Base-by-base conservation (phyloP, 2,113 vertebrate species). In the Otolemur garnettii region DNA sequence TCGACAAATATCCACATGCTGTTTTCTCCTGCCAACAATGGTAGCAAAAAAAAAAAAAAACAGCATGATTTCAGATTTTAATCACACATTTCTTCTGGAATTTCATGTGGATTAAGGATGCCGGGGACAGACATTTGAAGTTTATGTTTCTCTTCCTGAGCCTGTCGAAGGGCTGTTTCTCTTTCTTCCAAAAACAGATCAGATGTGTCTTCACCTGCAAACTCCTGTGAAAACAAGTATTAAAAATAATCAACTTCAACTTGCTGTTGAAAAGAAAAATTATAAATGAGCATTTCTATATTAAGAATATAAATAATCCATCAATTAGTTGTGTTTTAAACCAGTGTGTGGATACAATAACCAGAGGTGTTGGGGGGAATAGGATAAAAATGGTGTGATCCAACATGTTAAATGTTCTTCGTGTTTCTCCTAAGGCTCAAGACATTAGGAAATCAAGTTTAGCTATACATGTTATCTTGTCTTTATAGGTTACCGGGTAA, bases 31-130 rank as follows among this genome's bases (percentile, higher is more conserved):
- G 98, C 97, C 96, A 98, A 98, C 98, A 98, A 98, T 97, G 97
- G 97, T 98, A 98, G 98, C 97, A 98, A 98, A 98, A 98, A 97
- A 97, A 98, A 97, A 97, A 98, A 97, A 98, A 97, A 98, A n/a
- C 98, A 96, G 97, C 97, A 96, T 96, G 97, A 98, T 98, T 98
- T 98, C 98, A 96, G 94, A 90, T 92, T 98, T 99, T 99, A 99
- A 99, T 99, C 99, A 69, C 99, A 99, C 99, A 99, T 99, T 98
- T 99, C 99, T 99, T 99, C 99, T 2, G 99, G 99, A 98, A 99
- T 99, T 98, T 99, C 99, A 97, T 99, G 99, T 98, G 99, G 99
- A 99, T 99, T 99, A 96, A 99, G 99, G 98, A 99, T 99, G 97
- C 99, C 99, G 78, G 99, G 99, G 96, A 99, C 99, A 66, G 99